phyloP scores from a whole-genome alignment of 2,888 invertebrate genomes.

The Drosophila acutilabella region DNA sequence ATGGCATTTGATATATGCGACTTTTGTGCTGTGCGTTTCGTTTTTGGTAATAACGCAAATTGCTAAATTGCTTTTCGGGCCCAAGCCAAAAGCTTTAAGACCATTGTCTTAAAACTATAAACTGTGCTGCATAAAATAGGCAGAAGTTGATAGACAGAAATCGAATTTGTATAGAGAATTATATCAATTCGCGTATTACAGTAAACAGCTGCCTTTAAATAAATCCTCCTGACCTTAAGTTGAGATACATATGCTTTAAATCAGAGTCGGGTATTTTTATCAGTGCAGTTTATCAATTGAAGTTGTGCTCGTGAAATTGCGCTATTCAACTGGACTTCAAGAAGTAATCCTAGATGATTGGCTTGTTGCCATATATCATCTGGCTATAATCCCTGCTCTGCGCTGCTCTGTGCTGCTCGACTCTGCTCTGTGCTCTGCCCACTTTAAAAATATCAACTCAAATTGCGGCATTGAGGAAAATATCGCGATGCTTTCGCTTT shows the following conservation, averaged over 20 bases:
- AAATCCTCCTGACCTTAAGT: too few relatives aligned
- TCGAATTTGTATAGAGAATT: too few relatives aligned
- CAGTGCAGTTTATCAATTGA: background rate
- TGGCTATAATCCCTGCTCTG: slow-evolving; percentile 36
- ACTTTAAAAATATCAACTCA: slow-evolving; percentile 75
- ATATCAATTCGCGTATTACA: too few relatives aligned
- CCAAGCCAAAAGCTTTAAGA: background rate
- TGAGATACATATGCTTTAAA: too few relatives aligned
- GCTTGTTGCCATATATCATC: slow-evolving; percentile 31
- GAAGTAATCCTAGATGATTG: slow-evolving; percentile 38
- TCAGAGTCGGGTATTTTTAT: too few relatives aligned
- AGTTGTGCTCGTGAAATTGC: slow-evolving; percentile 4
- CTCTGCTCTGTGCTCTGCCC: slow-evolving; percentile 25
- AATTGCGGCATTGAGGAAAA: slow-evolving; percentile 70
- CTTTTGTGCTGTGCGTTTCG: slow-evolving; percentile 26
- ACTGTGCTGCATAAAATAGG: too few relatives aligned
- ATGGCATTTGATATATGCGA: slow-evolving; percentile 42
- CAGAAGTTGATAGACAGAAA: too few relatives aligned
- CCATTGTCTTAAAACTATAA: background rate
- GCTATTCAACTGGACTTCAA: slow-evolving; percentile 10
- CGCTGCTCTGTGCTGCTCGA: slow-evolving; percentile 23
- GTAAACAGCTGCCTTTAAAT: too few relatives aligned
- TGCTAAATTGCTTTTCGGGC: slow-evolving; percentile 4
- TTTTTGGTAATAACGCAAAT: slow-evolving; percentile 8
- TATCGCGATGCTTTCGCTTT: slow-evolving; percentile 67